phyloP scores from a whole-genome alignment of 2,888 invertebrate genomes.

The Lepidonotus clava region DNA sequence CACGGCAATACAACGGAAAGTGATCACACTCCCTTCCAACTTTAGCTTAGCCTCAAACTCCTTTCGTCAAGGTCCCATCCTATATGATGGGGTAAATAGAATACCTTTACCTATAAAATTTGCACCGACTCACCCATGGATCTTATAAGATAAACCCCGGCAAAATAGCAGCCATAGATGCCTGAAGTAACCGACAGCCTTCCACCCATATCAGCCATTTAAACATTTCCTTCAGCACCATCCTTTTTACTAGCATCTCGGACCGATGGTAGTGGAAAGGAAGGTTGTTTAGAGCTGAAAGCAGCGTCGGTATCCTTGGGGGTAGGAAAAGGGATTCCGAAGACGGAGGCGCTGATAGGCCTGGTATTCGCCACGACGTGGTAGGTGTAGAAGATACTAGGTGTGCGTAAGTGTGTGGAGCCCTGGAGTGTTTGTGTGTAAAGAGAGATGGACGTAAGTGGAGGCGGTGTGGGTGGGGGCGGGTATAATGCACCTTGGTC shows the following conservation, averaged over 20 bases:
- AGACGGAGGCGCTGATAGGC: not conserved
- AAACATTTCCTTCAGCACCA: not conserved
- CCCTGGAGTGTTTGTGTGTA: not conserved
- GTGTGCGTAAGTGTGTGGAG: not conserved
- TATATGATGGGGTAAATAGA: no score
- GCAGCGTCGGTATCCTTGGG: not conserved
- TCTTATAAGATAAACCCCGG: not conserved
- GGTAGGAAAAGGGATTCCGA: not conserved
- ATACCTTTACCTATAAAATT: no score
- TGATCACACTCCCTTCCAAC: no score
- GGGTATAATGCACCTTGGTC: no score
- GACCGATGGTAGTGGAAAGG: not conserved
- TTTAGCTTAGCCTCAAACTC: no score
- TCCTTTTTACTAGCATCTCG: not conserved
- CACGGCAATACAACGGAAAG: no score
- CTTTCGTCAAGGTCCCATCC: no score
- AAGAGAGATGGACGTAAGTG: not conserved
- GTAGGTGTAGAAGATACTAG: not conserved
- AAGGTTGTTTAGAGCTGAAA: not conserved
- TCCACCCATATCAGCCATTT: not conserved
- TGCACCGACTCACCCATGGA: slow-evolving; percentile 5
- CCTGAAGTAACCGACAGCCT: not conserved
- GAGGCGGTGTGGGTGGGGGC: not conserved
- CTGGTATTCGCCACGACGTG: not conserved
- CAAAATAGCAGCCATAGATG: not conserved